phyloP scores from a whole-genome alignment of 2,113 vertebrate species.

The Capra hircus region DNA sequence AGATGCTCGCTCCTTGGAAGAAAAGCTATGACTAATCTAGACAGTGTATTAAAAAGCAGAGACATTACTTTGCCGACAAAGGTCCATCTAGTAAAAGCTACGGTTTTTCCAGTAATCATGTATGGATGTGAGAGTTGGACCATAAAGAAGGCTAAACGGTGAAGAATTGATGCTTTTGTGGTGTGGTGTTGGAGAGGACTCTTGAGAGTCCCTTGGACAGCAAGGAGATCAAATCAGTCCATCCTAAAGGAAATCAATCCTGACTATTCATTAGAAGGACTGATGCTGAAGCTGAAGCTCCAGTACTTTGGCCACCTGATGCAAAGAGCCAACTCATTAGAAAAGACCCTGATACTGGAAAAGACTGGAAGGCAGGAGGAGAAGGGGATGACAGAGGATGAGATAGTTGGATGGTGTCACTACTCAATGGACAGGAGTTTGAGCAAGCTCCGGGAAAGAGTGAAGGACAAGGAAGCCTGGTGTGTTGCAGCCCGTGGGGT shows the following conservation, averaged over 20 bases:
- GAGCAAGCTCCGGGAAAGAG: not conserved
- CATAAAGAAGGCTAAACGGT: not conserved
- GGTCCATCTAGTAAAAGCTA: not conserved
- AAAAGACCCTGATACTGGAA: not conserved
- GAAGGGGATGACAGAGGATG: not conserved
- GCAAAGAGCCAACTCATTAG: not conserved
- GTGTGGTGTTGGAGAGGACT: not conserved
- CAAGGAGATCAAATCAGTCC: not conserved
- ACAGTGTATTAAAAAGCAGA: not conserved
- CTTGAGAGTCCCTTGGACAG: not conserved
- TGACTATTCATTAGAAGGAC: not conserved
- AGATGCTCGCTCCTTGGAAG: not conserved
- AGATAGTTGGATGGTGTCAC: not conserved
- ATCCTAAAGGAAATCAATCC: not conserved
- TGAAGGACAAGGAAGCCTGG: not conserved
- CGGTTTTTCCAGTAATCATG: not conserved
- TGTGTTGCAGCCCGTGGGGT: not conserved
- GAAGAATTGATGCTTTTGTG: not conserved
- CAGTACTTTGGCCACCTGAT: not conserved
- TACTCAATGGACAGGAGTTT: not conserved
- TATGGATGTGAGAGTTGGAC: not conserved
- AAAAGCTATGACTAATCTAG: not conserved
- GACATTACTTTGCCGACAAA: not conserved
- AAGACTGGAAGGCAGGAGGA: not conserved
- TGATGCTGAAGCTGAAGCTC: not conserved